Evolutionary conservation across 2,113 vertebrate species (phyloP).

Genomic region (Forbesichthys agassizii): DNA sequence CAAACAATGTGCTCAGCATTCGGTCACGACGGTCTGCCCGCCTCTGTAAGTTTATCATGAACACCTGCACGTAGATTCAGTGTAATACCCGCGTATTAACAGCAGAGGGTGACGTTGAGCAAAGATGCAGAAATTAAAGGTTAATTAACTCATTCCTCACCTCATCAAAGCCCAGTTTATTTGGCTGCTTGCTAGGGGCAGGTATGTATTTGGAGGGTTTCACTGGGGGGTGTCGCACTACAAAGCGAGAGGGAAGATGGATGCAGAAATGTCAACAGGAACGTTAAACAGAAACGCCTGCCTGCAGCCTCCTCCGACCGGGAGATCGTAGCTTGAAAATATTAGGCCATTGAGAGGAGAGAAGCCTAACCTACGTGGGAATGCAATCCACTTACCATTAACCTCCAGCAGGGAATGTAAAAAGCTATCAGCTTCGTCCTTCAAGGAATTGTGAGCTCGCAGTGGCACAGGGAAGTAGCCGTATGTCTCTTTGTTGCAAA

Average conservation of each 20-base stretch:
- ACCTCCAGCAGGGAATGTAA: constrained; percentile 84
- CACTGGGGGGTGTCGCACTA: constrained; percentile 81
- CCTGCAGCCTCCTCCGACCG: constrained; percentile 19
- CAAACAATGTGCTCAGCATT: constrained; percentile 79
- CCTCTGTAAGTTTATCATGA: constrained; percentile 88
- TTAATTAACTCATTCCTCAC: constrained; percentile 68
- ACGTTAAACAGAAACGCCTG: constrained; percentile 30
- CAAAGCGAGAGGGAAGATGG: constrained; percentile 51
- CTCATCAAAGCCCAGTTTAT: constrained; percentile 92
- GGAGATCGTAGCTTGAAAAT: constrained; percentile 12
- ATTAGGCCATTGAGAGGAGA: constrained; percentile 12
- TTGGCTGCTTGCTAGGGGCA: constrained; percentile 68
- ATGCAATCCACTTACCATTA: constrained; percentile 79
- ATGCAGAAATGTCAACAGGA: constrained; percentile 51
- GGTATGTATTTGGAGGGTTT: constrained; percentile 79
- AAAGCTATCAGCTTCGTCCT: constrained; percentile 88
- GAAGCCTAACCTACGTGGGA: neutral
- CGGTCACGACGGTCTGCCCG: constrained; percentile 80
- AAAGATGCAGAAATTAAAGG: constrained; percentile 19
- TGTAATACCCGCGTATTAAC: constrained; percentile 13
- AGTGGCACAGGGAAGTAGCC: constrained; percentile 87
- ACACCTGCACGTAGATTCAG: constrained; percentile 73
- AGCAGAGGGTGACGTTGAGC: constrained; percentile 28
- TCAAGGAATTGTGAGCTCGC: constrained; percentile 81
- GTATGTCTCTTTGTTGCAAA: constrained; percentile 85